Evolutionary conservation across 2,797 vertebrate genomes (phyloP).

Genomic region (Pristis pectinata): DNA sequence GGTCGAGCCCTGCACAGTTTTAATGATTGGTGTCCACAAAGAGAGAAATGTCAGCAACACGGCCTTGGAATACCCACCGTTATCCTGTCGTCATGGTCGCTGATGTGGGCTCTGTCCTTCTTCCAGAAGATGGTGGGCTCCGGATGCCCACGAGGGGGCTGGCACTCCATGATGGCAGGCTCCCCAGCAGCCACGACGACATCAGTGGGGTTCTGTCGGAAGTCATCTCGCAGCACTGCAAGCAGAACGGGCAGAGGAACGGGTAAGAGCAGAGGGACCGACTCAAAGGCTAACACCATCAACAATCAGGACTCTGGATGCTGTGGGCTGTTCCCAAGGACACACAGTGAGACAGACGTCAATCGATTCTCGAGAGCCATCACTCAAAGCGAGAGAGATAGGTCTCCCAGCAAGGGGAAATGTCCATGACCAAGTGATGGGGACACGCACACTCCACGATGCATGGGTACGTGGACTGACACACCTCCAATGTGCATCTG

Average conservation of each 20-base stretch:
- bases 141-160: conserved; percentile 90
- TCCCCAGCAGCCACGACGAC: conserved; percentile 93
- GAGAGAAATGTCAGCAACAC: neutral
- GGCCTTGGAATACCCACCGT: conserved; percentile 63
- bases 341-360: too few relatives aligned
- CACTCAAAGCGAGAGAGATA: too few relatives aligned
- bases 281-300: neutral
- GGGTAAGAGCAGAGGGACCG: too few relatives aligned
- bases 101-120: conserved; percentile 91
- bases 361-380: too few relatives aligned
- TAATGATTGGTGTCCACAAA: neutral
- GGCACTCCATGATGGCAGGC: conserved; percentile 91
- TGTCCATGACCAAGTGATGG: too few relatives aligned
- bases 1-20: too few relatives aligned
- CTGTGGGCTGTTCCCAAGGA: too few relatives aligned
- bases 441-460: too few relatives aligned
- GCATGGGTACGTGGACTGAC: too few relatives aligned
- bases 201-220: conserved; percentile 92
- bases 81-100: conserved; percentile 89
- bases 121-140: conserved; percentile 98
- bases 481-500: too few relatives aligned
- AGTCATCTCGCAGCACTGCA: conserved; percentile 93
- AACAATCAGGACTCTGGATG: too few relatives aligned
- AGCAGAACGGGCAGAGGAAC: conserved; percentile 40
- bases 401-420: too few relatives aligned